A percentile compares a stretch with the other conserved stretches of the same genome.
Evolutionary conservation across 2,797 vertebrate species (phyloP).

Genomic region (Microhierax caerulescens): DNA sequence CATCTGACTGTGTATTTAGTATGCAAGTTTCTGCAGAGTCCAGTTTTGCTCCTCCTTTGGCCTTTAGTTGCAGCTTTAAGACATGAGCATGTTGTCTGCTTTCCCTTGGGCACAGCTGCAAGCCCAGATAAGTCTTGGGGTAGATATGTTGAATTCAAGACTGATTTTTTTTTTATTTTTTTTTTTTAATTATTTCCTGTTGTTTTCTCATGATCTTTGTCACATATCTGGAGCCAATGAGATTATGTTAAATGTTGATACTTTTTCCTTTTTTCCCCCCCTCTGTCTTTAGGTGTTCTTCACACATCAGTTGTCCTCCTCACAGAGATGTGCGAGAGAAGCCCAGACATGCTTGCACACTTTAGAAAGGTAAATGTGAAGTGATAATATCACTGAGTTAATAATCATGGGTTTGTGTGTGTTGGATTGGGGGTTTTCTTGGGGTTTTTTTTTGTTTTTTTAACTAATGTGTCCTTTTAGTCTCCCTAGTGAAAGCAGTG

Average conservation of each 20-base stretch:
- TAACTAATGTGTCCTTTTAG: fast-evolving
- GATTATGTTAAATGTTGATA: background rate
- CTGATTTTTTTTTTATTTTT: background rate
- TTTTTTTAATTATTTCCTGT: background rate
- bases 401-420: background rate
- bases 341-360: slow-evolving; percentile 97
- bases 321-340: slow-evolving; percentile 99
- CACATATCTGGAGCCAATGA: background rate
- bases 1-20: background rate
- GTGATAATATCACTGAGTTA: background rate
- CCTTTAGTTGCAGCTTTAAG: background rate
- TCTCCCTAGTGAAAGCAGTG: background rate
- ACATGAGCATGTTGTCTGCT: background rate
- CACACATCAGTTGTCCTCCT: slow-evolving; percentile 98
- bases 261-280: background rate
- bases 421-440: background rate
- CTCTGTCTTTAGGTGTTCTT: slow-evolving; percentile 86
- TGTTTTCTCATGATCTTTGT: background rate
- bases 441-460: fast-evolving
- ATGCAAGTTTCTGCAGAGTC: background rate
- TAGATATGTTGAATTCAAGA: background rate
- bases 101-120: background rate
- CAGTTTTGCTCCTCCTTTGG: background rate
- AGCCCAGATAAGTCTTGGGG: background rate
- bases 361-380: slow-evolving; percentile 92